These are phyloP conservation scores for Pseudocheirus occidentalis DNA, from an alignment of 2,797 vertebrate species.

Conservation along the genomic window DNA sequence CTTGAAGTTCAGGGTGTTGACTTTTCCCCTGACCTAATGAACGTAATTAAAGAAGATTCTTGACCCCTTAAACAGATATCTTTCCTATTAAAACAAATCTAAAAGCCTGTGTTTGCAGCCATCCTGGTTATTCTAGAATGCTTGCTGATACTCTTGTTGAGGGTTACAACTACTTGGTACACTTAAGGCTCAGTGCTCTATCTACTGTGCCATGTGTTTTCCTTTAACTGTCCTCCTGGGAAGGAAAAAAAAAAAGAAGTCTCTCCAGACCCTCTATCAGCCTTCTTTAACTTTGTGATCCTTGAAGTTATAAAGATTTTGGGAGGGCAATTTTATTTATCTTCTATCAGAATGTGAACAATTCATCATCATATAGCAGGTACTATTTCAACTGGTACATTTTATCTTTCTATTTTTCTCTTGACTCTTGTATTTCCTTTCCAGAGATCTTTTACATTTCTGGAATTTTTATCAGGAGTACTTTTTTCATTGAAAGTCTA, in stretches of 20 bases:
- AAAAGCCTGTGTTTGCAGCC: too few relatives aligned
- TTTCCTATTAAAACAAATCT: too few relatives aligned
- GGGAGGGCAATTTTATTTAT: not conserved
- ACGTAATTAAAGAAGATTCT: too few relatives aligned
- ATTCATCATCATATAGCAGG: not conserved
- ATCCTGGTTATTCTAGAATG: too few relatives aligned
- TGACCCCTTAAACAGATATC: too few relatives aligned
- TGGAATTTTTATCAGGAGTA: not conserved
- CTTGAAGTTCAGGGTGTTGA: too few relatives aligned
- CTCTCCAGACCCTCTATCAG: not conserved
- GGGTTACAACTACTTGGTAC: not conserved
- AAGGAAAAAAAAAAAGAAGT: not conserved
- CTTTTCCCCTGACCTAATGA: too few relatives aligned
- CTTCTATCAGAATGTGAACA: not conserved
- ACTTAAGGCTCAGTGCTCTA: not conserved
- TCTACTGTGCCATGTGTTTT: not conserved
- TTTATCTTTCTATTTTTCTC: not conserved
- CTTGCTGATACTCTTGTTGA: not conserved
- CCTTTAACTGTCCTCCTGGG: not conserved
- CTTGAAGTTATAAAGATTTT: not conserved
- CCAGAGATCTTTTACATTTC: not conserved
- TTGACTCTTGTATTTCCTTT: not conserved
- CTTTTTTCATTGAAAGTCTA: not conserved
- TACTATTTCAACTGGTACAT: not conserved
- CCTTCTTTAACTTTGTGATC: not conserved